A percentile compares a stretch with the other conserved stretches of the same genome.
These are phyloP conservation scores for Gymnarchus niloticus DNA, from an alignment of 2,113 vertebrate genomes.

Conservation along the genomic window DNA sequence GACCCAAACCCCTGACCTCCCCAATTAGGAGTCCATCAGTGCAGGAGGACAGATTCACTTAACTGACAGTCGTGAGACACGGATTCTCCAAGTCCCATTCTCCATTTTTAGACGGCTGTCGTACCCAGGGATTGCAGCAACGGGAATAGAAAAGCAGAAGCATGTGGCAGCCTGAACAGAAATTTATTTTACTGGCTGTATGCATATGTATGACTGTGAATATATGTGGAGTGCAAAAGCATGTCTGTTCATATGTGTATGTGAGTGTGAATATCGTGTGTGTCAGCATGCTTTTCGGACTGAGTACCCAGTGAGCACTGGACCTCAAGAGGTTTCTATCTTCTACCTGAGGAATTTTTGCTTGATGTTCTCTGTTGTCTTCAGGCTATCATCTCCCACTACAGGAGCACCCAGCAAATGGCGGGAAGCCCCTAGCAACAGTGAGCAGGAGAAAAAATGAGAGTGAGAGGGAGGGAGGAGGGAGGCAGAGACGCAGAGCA, in stretches of 20 bases:
- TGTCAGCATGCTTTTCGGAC: neutral
- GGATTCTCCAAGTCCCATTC: neutral
- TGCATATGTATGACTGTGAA: neutral
- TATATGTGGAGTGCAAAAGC: neutral
- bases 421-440: slow-evolving; percentile 66
- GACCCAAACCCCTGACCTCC: slow-evolving; percentile 3
- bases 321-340: neutral
- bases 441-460: slow-evolving; percentile 48
- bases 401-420: neutral
- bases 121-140: neutral
- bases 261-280: neutral
- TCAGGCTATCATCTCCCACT: neutral
- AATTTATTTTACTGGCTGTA: neutral
- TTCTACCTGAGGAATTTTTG: neutral
- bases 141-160: neutral
- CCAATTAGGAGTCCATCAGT: neutral
- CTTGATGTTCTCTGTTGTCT: neutral
- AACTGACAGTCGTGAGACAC: neutral
- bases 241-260: neutral
- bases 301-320: neutral
- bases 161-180: neutral
- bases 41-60: neutral
- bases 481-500: slow-evolving; percentile 56
- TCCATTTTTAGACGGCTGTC: neutral
- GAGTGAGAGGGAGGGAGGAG: slow-evolving; percentile 46